phyloP scores from a whole-genome alignment of 2,797 vertebrate species.

The Hippocampus kuda region DNA sequence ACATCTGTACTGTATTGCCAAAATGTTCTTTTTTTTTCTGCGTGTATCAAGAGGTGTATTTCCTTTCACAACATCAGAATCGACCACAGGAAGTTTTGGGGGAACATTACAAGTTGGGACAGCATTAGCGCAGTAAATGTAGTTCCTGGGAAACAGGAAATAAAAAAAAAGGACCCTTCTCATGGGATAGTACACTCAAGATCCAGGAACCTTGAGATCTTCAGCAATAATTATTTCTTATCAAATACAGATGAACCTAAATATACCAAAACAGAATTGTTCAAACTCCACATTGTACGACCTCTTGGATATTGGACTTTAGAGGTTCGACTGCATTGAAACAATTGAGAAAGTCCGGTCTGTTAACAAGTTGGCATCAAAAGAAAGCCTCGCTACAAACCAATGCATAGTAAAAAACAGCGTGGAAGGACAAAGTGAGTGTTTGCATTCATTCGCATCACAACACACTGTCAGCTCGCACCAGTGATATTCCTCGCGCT shows the following conservation, averaged over 20 bases:
- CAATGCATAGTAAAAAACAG: slow-evolving; percentile 57
- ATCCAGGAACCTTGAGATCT: no score
- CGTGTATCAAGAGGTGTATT: no score
- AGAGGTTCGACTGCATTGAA: slow-evolving; percentile 11
- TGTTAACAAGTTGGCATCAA: not conserved
- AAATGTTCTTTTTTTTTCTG: not conserved
- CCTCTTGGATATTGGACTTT: not conserved
- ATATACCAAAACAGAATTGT: no score
- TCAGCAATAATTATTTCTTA: no score
- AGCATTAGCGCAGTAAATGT: not conserved
- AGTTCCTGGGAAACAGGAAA: not conserved
- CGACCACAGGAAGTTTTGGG: not conserved
- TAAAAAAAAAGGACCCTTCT: no score
- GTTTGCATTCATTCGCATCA: slow-evolving; percentile 25
- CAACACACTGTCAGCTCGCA: slow-evolving; percentile 56
- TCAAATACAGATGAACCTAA: no score
- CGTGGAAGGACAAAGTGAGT: slow-evolving; percentile 54
- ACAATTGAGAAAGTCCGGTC: slow-evolving; percentile 5
- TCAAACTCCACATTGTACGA: not conserved
- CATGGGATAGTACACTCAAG: not conserved
- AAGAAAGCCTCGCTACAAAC: slow-evolving; percentile 9
- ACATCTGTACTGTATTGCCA: not conserved
- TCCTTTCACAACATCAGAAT: not conserved
- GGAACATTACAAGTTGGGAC: not conserved
- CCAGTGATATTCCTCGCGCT: slow-evolving; percentile 20